Conservation (phyloP, 2,888 invertebrate species). For the Flabesymbios commensalis region DNA sequence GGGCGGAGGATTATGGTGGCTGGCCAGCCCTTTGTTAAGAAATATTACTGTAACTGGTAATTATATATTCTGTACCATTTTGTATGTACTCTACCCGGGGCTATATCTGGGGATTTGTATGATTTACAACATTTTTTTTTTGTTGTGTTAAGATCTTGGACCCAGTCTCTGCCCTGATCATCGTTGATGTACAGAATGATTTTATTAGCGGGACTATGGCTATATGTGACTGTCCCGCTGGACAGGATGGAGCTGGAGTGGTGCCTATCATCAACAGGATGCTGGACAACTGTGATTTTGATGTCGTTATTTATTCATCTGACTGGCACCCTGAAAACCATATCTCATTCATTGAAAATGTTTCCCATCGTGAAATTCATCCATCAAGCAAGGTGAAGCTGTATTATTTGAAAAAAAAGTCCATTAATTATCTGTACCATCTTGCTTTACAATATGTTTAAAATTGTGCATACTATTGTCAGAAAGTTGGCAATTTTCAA, state of each 20-base stretch:
- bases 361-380: slow-evolving; percentile 60
- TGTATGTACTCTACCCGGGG: not conserved
- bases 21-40: too few species aligned
- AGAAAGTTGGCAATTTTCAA: too few species aligned
- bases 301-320: slow-evolving; percentile 72
- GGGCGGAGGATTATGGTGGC: too few species aligned
- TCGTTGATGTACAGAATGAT: slow-evolving; percentile 98
- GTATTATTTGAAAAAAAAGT: too few species aligned
- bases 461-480: too few species aligned
- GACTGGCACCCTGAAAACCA: slow-evolving; percentile 98
- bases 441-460: too few species aligned
- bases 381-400: slow-evolving; percentile 21
- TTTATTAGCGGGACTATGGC: slow-evolving; percentile 93
- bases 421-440: too few species aligned
- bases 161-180: slow-evolving; percentile 72
- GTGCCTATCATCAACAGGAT: slow-evolving; percentile 84
- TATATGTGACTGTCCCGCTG: slow-evolving; percentile 89
- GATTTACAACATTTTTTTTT: not conserved
- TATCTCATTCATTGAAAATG: slow-evolving; percentile 94
- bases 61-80: not conserved
- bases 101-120: not conserved
- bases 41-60: not conserved
- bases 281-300: slow-evolving; percentile 13
- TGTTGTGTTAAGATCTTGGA: slow-evolving; percentile 39
- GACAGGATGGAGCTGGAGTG: slow-evolving; percentile 69